Evolutionary conservation across 2,113 vertebrate species (phyloP), one percentile per base, ranked within the genome.

Genomic region (Bubo blakistoni): DNA sequence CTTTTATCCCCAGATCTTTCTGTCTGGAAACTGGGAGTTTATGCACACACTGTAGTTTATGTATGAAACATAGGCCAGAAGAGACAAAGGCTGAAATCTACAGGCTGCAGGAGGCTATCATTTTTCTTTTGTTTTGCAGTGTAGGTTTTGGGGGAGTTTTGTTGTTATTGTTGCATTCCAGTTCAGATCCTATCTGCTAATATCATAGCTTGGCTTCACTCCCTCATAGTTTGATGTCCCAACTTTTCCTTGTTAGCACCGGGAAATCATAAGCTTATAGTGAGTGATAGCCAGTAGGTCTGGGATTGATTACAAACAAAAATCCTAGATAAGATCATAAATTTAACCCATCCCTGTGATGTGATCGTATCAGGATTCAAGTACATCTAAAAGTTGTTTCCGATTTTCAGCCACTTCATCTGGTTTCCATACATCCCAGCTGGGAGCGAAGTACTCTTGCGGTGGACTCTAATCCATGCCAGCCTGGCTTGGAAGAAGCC

Each of bases 351-450:
- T 88, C 94, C 92, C 92, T 76, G 81, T 92, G 71, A 96, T 82
- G 93, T 34, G 96, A 97, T 92, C 7, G 3, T 94, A 90, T 95
- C 95, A 36, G 94, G 95, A 86, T 80, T 83, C 91, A 63, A 86
- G 84, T 81, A 42, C 58, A 70, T 67, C 93, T 63, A 66, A 90
- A 65, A 88, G 73, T 54, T 70, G 94, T 97, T 95, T 96, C 96
- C 95, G 93, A 97, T 97, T 97, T 97, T 94, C 97, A 96, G 95
- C 93, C 88, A 1, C 62, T 82, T 93, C 96, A 90, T 95, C 97
- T 97, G 97, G 91, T 93, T 94, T 93, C 77, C 92, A 95, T 93
- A 59, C 85, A 71, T 12, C 94, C 88, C 94, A 95, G 97, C 97
- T 80, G 94, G 54, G 82, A 44, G 57, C 3, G 36, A 67, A 52